Percentiles rank a stretch among this genome's conserved stretches.
Conservation (phyloP, 2,888 invertebrate species). For the Sinelater perroti region DNA sequence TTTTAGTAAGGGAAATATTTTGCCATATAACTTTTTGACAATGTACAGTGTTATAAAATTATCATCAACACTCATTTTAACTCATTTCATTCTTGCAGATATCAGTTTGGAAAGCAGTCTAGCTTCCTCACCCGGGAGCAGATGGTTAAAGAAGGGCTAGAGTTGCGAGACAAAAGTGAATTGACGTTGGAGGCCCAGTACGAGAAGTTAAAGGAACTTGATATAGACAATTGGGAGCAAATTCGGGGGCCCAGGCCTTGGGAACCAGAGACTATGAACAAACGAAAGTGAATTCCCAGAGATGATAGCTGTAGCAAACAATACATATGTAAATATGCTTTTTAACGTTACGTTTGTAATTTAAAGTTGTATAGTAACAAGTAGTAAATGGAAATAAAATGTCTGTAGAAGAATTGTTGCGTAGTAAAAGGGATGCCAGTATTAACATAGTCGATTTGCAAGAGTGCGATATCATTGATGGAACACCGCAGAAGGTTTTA, state of each 20-base stretch:
- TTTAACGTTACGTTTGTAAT: not conserved
- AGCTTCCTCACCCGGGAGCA: constrained; percentile 70
- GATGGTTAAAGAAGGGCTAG: constrained; percentile 72
- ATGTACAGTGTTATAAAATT: too few species aligned
- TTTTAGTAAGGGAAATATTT: too few species aligned
- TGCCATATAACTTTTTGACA: too few species aligned
- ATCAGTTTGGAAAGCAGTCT: constrained; percentile 64
- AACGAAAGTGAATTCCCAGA: constrained; percentile 14
- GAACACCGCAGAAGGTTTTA: constrained; percentile 25
- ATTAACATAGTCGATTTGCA: not conserved
- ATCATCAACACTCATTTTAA: constrained; percentile 19
- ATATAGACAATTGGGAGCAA: constrained; percentile 87
- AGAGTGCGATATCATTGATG: constrained; percentile 21
- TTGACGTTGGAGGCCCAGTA: constrained; percentile 79
- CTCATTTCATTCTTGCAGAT: constrained; percentile 53
- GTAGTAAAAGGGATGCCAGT: too few species aligned
- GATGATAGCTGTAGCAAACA: not conserved
- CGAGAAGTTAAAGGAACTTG: constrained; percentile 75
- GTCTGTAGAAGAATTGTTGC: too few species aligned
- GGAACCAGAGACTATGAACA: constrained; percentile 66
- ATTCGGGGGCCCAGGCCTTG: constrained; percentile 86
- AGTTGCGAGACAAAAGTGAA: constrained; percentile 71
- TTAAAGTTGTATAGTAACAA: not conserved
- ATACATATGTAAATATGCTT: not conserved
- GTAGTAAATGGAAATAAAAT: too few species aligned